Evolutionary conservation across 1,140 invertebrate genomes (phyloP).

Genomic region (Polyergus mexicanus): DNA sequence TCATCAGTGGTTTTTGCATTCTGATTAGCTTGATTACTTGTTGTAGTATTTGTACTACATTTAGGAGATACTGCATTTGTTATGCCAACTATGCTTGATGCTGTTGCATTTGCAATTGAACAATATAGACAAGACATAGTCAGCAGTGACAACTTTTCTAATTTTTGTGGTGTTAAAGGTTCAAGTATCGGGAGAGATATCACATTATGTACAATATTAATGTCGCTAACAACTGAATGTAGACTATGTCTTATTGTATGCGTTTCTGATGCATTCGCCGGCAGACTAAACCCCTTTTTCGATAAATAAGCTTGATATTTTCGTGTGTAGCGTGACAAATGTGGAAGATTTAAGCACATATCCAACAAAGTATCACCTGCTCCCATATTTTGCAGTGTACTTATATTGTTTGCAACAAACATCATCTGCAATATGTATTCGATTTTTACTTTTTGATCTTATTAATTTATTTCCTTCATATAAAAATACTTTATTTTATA

Average conservation of each 20-base stretch:
- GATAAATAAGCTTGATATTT: conserved; percentile 90
- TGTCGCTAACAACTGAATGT: conserved; percentile 93
- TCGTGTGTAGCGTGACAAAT: conserved; percentile 91
- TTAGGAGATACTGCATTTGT: conserved; percentile 89
- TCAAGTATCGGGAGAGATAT: conserved; percentile 95
- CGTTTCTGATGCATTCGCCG: conserved; percentile 92
- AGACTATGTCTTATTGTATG: conserved; percentile 91
- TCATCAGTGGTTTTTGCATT: conserved; percentile 88
- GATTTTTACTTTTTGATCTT: background rate
- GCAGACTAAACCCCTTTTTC: conserved; percentile 89
- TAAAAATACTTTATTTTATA: conserved; percentile 31
- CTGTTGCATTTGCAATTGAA: conserved; percentile 90
- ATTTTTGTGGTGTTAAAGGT: conserved; percentile 92
- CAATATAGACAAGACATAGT: conserved; percentile 93
- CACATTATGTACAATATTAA: conserved; percentile 93
- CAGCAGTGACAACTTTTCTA: conserved; percentile 92
- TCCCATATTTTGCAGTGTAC: conserved; percentile 89
- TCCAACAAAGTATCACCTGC: conserved; percentile 94
- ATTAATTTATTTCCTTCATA: conserved; percentile 23
- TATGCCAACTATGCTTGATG: conserved; percentile 90
- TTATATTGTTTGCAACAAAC: conserved; percentile 86
- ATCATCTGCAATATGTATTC: conserved; percentile 81
- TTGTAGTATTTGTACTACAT: conserved; percentile 83
- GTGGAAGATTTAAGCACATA: conserved; percentile 91
- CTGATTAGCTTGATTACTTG: conserved; percentile 82